These are phyloP conservation scores for Sphinx pinastri DNA, from an alignment of 2,888 invertebrate genomes.

Conservation along the genomic window DNA sequence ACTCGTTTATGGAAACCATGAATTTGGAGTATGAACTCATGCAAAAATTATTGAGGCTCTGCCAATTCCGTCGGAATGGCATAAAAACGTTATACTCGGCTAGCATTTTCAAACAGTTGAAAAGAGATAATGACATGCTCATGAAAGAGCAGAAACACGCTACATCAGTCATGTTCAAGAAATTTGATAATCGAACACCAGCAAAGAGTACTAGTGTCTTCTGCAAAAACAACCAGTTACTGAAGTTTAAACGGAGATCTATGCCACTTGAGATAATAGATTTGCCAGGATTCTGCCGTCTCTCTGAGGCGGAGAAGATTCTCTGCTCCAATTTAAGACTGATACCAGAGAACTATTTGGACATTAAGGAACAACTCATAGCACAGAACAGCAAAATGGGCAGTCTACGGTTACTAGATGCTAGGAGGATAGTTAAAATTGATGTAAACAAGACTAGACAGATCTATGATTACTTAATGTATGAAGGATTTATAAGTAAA, in stretches of 20 bases:
- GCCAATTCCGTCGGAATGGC: constrained; percentile 88
- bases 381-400: constrained; percentile 90
- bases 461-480: constrained; percentile 90
- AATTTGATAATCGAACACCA: constrained; percentile 66
- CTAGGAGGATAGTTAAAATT: constrained; percentile 93
- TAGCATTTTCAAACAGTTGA: constrained; percentile 86
- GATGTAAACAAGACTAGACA: constrained; percentile 97
- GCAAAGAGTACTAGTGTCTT: constrained; percentile 52
- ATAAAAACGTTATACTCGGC: constrained; percentile 86
- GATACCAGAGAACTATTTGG: constrained; percentile 90
- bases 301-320: constrained; percentile 88
- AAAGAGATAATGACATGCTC: constrained; percentile 83
- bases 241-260: constrained; percentile 65
- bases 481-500: constrained; percentile 88
- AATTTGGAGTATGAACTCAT: constrained; percentile 88
- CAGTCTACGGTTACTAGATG: constrained; percentile 90
- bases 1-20: constrained; percentile 90
- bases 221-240: constrained; percentile 48
- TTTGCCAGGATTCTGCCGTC: constrained; percentile 90
- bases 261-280: constrained; percentile 86
- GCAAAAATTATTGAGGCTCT: constrained; percentile 84
- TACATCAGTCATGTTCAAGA: constrained; percentile 63
- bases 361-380: constrained; percentile 89
- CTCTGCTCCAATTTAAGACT: constrained; percentile 91
- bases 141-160: constrained; percentile 75